Evolutionary conservation across 2,113 vertebrate genomes (phyloP).

Genomic region (Callithrix jacchus): DNA sequence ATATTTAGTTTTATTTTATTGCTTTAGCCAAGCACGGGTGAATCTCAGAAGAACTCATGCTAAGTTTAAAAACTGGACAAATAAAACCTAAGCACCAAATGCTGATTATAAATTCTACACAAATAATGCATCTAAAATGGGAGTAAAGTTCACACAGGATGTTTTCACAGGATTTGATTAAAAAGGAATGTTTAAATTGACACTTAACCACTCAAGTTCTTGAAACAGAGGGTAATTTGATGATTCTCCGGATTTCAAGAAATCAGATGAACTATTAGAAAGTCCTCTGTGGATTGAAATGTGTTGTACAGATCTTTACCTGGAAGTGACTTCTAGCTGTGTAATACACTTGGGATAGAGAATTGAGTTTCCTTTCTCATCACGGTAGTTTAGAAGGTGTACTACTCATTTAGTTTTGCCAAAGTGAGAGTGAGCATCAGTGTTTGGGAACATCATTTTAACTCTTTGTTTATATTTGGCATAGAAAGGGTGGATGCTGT

Average conservation of each 20-base stretch:
- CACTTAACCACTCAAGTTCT: conserved; percentile 19
- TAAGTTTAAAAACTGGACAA: conserved; percentile 61
- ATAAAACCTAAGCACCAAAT: conserved; percentile 45
- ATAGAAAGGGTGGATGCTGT: not conserved
- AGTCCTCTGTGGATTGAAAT: not conserved
- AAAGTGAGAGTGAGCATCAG: not conserved
- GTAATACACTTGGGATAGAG: not conserved
- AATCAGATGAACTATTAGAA: not conserved
- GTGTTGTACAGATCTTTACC: not conserved
- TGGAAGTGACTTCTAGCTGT: not conserved
- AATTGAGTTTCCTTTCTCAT: not conserved
- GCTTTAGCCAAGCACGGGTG: conserved; percentile 37
- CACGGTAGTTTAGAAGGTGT: not conserved
- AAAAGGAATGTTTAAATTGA: conserved; percentile 57
- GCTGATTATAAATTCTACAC: conserved; percentile 29
- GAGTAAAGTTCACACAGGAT: conserved; percentile 33
- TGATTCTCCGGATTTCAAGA: not conserved
- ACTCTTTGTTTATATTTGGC: not conserved
- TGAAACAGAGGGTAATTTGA: conserved; percentile 11
- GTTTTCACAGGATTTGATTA: conserved; percentile 23
- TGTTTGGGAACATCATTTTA: not conserved
- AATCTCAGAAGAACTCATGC: conserved; percentile 44
- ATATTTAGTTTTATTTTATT: conserved; percentile 67
- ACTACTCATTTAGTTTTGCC: not conserved
- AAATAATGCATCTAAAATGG: not conserved